phyloP scores from a whole-genome alignment of 2,888 invertebrate genomes.

The Schizaphis graminum region DNA sequence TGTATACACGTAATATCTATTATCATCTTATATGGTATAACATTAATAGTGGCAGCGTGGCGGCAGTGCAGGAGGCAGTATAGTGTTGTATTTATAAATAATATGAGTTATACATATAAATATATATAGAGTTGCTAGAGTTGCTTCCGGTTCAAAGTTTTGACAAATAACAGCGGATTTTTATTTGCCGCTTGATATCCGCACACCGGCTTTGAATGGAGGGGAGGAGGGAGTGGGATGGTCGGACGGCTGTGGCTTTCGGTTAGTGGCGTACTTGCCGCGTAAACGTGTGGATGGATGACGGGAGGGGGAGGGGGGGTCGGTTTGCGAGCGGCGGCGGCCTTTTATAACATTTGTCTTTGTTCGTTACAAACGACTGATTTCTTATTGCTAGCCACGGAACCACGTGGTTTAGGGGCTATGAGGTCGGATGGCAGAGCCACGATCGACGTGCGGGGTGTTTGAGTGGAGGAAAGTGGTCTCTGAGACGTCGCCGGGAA shows the following conservation, averaged over 20 bases:
- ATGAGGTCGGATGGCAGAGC: neutral
- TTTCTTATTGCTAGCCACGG: slow-evolving; percentile 67
- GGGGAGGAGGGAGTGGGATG: neutral
- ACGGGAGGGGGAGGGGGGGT: no score
- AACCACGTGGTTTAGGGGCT: slow-evolving; percentile 25
- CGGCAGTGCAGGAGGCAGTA: neutral
- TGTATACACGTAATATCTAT: neutral
- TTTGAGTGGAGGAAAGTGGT: neutral
- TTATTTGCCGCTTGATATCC: slow-evolving; percentile 64
- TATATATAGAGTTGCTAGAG: neutral
- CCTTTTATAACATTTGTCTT: slow-evolving; percentile 68
- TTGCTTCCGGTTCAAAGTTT: slow-evolving; percentile 56
- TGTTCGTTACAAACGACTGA: slow-evolving; percentile 68
- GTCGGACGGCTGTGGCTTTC: neutral
- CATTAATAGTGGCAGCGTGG: neutral
- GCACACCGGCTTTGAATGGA: neutral
- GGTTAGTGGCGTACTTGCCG: neutral
- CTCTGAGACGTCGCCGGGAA: neutral
- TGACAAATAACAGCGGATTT: slow-evolving; percentile 63
- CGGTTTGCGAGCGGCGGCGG: slow-evolving; percentile 65
- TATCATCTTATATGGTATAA: neutral
- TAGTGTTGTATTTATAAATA: neutral
- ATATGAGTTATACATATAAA: neutral
- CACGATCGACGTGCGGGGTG: neutral
- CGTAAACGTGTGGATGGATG: neutral